phyloP scores from a whole-genome alignment of 2,797 vertebrate genomes.

The Threskiornis aethiopicus region DNA sequence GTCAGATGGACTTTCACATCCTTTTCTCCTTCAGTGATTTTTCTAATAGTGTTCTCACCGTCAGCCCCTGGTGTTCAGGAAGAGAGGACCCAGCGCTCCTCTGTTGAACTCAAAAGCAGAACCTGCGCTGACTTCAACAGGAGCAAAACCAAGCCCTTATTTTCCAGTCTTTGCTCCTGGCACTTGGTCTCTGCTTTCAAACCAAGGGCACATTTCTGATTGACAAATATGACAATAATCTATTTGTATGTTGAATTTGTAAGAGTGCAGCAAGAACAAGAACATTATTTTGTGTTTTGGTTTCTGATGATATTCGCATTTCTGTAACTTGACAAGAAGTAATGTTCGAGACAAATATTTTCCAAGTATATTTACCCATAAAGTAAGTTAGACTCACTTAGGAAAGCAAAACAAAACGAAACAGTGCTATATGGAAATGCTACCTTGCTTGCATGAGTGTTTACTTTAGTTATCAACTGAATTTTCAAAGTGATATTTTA shows the following conservation, averaged over 20 bases:
- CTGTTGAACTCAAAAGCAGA: conserved; percentile 37
- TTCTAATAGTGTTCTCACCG: not conserved
- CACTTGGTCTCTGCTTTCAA: not conserved
- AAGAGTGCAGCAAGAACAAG: not conserved
- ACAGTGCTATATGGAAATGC: not conserved
- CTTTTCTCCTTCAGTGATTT: not conserved
- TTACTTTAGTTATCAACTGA: not conserved
- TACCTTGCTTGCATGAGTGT: not conserved
- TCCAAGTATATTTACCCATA: not conserved
- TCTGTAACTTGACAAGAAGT: not conserved
- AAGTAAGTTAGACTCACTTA: not conserved
- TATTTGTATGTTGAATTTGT: not conserved
- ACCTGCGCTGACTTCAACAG: conserved; percentile 8
- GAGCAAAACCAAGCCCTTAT: not conserved
- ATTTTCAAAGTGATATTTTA: not conserved
- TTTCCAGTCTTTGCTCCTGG: not conserved
- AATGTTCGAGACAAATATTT: not conserved
- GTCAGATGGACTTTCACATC: not conserved
- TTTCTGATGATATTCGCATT: not conserved
- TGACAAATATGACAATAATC: not conserved
- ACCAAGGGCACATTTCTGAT: not conserved
- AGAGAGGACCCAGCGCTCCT: not conserved
- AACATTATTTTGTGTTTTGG: not conserved
- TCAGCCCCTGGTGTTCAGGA: not conserved
- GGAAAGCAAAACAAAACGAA: not conserved